These are phyloP conservation scores for Oreochromis niloticus DNA, from an alignment of 2,113 vertebrate species.

Conservation along the genomic window DNA sequence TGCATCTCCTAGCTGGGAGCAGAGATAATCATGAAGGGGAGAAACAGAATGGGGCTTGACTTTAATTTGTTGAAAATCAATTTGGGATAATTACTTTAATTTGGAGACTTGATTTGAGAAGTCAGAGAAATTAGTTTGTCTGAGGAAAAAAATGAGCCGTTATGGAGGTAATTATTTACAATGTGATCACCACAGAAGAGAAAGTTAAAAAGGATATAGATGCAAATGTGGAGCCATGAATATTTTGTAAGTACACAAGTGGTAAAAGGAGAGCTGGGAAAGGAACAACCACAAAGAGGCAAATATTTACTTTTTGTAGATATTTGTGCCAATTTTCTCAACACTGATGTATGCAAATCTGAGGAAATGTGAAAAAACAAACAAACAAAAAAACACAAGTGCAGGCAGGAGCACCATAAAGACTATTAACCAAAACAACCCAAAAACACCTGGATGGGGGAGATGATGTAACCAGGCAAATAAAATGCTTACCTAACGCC, in stretches of 20 bases:
- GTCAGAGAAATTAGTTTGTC: conserved; percentile 12
- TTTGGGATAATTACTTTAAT: conserved; percentile 46
- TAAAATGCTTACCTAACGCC: neutral
- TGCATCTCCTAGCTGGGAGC: neutral
- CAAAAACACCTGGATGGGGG: neutral
- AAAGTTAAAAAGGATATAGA: neutral
- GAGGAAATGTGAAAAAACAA: neutral
- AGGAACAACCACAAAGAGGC: neutral
- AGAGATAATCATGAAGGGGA: neutral
- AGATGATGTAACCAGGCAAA: neutral
- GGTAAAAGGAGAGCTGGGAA: neutral
- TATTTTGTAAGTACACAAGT: neutral
- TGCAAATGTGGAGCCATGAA: neutral
- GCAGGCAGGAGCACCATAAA: neutral
- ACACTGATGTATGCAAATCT: neutral
- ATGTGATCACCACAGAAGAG: neutral
- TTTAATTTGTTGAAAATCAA: conserved; percentile 48
- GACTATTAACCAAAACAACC: neutral
- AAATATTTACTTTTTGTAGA: neutral
- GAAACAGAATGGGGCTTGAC: neutral
- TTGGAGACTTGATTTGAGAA: conserved; percentile 35
- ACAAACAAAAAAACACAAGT: neutral
- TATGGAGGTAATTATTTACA: conserved; percentile 1
- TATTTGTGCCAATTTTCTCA: neutral
- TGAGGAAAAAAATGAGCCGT: neutral